Percentiles rank a stretch among this genome's conserved stretches.
Conservation (phyloP, 1,140 invertebrate species). For the Bemisia tabaci region DNA sequence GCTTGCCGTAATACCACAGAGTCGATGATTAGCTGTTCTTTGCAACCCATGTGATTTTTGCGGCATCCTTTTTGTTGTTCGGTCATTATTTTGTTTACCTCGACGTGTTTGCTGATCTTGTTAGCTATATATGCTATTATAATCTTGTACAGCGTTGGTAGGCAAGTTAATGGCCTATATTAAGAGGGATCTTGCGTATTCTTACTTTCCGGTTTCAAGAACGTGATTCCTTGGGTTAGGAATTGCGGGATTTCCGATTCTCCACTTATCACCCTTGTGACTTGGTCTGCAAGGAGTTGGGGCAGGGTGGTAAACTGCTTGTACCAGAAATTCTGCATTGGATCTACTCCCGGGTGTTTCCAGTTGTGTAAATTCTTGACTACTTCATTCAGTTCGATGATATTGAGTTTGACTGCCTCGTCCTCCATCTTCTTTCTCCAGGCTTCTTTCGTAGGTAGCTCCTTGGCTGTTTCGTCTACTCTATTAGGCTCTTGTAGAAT, state of each 20-base stretch:
- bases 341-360: constrained; percentile 8
- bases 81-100: constrained; percentile 14
- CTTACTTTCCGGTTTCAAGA: too few species aligned
- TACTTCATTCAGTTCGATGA: neutral
- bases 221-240: constrained; percentile 17
- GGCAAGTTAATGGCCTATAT: too few species aligned
- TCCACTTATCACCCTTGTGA: neutral
- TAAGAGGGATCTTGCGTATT: too few species aligned
- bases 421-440: neutral
- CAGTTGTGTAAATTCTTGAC: constrained; percentile 7
- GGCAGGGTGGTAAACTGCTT: constrained; percentile 17
- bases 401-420: neutral
- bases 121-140: constrained; percentile 17
- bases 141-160: constrained; percentile 21
- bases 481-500: constrained; percentile 3
- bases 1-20: constrained; percentile 8
- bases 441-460: neutral
- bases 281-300: constrained; percentile 3
- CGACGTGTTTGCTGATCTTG: constrained; percentile 16
- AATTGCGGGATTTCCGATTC: constrained; percentile 12
- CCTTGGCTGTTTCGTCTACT: neutral
- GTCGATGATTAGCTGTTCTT: constrained; percentile 22
- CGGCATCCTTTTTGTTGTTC: constrained; percentile 22
- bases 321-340: constrained; percentile 20
- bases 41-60: constrained; percentile 18